Evolutionary conservation across 2,888 invertebrate species (phyloP), one percentile per base, ranked within the genome.

Genomic region (Andrena praecox): DNA sequence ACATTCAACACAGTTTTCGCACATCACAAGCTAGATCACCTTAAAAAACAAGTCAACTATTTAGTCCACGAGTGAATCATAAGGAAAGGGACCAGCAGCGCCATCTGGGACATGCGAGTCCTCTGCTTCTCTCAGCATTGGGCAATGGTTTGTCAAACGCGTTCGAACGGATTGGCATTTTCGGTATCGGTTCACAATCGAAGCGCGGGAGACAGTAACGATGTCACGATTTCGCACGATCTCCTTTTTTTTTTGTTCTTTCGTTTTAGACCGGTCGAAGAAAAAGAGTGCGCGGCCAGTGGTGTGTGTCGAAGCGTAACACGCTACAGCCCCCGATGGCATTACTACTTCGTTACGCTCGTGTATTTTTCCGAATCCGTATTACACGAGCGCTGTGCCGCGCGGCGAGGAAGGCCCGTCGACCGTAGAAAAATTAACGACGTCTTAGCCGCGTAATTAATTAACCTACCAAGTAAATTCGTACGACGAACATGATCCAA

Each of bases 251-350:
- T 79, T 84, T 77, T 59, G 31, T 82, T 74, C 76, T 31, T 82
- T 78, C 75, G 63, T 80, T 71, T 87, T 88, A 76, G 79, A 78
- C 75, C 50, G 75, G 68, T 52, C 80, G 71, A 77, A 70, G 88
- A 89, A 91, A 91, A 90, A 90, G 88, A 89, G 82, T 84, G 86
- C 86, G 88, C 85, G 87, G 85, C 87, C 92, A 91, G 91, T 92
- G 90, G 90, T 93, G 93, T 90, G 93, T 89, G 91, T 90, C 92
- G 89, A 91, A 89, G 88, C 93, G 92, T 92, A 92, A 91, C 90
- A 90, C 86, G 74, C 89, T 79, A 84, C 85, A 86, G 88, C 85
- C 86, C 85, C 82, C 84, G 85, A 50, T 84, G 84, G 87, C 88
- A 90, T 91, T 91, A 91, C 89, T 88, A 89, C 89, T 92, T 92